Base-by-base conservation (phyloP, 2,113 vertebrate genomes). In the Mirounga angustirostris region DNA sequence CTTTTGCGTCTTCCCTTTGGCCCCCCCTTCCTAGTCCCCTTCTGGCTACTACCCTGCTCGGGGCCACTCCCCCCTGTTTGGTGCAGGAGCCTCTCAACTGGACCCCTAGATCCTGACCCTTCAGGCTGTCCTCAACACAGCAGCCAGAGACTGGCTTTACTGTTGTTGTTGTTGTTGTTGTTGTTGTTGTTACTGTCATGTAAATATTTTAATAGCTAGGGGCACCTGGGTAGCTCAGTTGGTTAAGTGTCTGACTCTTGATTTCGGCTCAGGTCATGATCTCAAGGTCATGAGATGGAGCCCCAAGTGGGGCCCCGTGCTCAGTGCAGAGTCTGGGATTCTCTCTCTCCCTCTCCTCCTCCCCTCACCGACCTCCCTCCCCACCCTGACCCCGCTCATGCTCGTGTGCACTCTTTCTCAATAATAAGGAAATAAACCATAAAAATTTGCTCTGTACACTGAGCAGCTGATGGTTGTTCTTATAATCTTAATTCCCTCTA, bases 401-500 rank as follows among this genome's bases (percentile, higher is more conserved):
- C 67, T 69, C 4, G 1, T 69, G 33, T 1, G 6, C 19, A 9
- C 5, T 16, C 30, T 30, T 28, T 65, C 59, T 61, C 59, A 54
- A 14, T 54, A 33, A 33, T 33, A 33, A 15, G 28, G 63, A 65
- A 67, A 67, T 33, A 69, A 52, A 59, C 80, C 13, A 80, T 52
- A 52, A 78, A 87, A 58, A 61, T 40, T 50, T 87, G 30, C 85
- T 82, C 40, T 43, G 13, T 30, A 11, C 40, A 46, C 46, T 74
- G 74, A 76, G 13, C 43, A 76, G 16, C 74, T 89, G 67, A 84
- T 87, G 46, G 46, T 78, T 74, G 52, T 91, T 80, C 26, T 83
- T 50, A 58, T 33, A 67, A 74, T 91, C 76, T 40, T 84, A 94
- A 91, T 95, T 69, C 50, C 76, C 83, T 94, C 76, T 94, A 87